Base-by-base conservation (phyloP, 2,888 invertebrate genomes). In the Hololepta plana region DNA sequence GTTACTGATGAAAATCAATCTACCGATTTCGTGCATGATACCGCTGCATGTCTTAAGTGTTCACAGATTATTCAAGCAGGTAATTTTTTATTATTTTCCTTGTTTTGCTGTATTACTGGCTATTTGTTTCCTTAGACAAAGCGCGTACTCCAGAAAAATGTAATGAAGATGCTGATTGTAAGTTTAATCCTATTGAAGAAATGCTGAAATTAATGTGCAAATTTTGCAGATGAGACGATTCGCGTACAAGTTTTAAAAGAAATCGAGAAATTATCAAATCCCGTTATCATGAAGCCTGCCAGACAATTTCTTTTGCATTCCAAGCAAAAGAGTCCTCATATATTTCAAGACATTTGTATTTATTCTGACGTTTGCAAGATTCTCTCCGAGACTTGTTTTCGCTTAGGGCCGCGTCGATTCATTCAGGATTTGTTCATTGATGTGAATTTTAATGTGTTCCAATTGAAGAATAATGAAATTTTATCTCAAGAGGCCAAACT, bases 401-500 rank as follows among this genome's bases (percentile, higher is more conserved):
- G 87, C 45, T 60, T 90, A 45, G 67, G 70, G 33, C 75, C 87
- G 3, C 64, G 93, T 7, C 67, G 88, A 29, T 85, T 91, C 53
- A 60, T 95, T 15, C 93, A 95, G 51, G 95, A 95, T 52, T 60
- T 95, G 17, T 95, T 95, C 54, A 63, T 85, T 26, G 93, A 93
- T 46, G 64, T 82, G 12, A 62, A 65, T 43, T 85, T 81, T 47
- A 72, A 74, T 14, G 6, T 6, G 10, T 9, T n/a, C n/a, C n/a
- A n/a, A n/a, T n/a, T n/a, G n/a, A n/a, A n/a, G n/a, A n/a, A n/a
- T n/a, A n/a, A n/a, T n/a, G n/a, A n/a, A n/a, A n/a, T n/a, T n/a
- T n/a, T n/a, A n/a, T n/a, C n/a, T n/a, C n/a, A n/a, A n/a, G n/a
- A n/a, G n/a, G n/a, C n/a, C n/a, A n/a, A n/a, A n/a, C n/a, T n/a